Evolutionary conservation across 2,113 vertebrate genomes (phyloP).

Genomic region (Mormyrus iriodes): DNA sequence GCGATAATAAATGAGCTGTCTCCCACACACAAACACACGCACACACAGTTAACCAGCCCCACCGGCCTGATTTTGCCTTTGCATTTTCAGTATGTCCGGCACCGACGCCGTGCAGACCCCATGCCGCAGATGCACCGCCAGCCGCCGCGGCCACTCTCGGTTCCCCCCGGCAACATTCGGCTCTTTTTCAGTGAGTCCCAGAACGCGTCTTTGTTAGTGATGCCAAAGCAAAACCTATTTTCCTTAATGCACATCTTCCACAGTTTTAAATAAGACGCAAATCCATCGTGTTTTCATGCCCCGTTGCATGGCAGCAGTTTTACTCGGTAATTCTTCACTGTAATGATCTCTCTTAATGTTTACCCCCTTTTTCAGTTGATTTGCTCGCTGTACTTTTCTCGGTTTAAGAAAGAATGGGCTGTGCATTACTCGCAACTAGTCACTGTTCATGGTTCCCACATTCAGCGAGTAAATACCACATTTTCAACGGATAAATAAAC

Average conservation of each 20-base stretch:
- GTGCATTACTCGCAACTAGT: neutral
- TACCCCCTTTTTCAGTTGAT: neutral
- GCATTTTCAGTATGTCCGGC: neutral
- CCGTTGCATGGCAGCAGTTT: neutral
- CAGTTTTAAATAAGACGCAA: neutral
- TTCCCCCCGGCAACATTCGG: neutral
- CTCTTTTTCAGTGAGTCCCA: neutral
- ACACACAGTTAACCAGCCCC: neutral
- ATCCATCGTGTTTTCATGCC: neutral
- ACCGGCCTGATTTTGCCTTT: neutral
- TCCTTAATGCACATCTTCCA: neutral
- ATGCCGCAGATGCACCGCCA: neutral
- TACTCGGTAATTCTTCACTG: neutral
- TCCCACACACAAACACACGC: neutral
- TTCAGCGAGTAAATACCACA: slow-evolving; percentile 12
- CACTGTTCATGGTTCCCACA: neutral
- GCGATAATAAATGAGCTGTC: slow-evolving; percentile 25
- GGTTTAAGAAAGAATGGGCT: neutral
- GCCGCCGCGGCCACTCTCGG: neutral
- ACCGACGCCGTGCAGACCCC: neutral
- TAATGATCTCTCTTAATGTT: slow-evolving; percentile 1
- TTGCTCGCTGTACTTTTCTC: neutral
- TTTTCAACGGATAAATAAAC: slow-evolving; percentile 12
- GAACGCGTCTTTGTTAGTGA: neutral
- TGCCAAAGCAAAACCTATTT: neutral